Base-by-base conservation (phyloP, 2,888 invertebrate genomes). In the Sphinx pinastri region DNA sequence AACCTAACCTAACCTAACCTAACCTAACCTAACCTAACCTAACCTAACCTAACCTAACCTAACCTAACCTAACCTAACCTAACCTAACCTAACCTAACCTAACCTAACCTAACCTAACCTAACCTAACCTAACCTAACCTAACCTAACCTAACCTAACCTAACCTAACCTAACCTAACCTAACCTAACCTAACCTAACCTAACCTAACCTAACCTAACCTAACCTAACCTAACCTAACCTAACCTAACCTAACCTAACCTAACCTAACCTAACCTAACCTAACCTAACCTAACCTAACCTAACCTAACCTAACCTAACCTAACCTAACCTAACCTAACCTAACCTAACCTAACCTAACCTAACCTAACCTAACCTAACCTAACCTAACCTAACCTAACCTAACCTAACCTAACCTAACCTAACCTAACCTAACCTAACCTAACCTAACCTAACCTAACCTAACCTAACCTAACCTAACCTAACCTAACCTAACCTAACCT, bases 361-460 rank as follows among this genome's bases (percentile, higher is more conserved):
- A 73, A 73, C 73, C 71, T 73, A 73, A 73, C 73, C 71, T 71
- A 71, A 71, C 71, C 73, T 73, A 70, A 73, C 73, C 73, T 69
- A 71, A 71, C 73, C 71, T 73, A 73, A 73, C 73, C 73, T 73
- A 73, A 73, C 73, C 72, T 70, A 70, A 73, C 74, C 72, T 72
- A 74, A 74, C 72, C 71, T 72, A 71, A 74, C 70, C 70, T 71
- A 70, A 71, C 71, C 73, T 70, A 70, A 68, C 73, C 47, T 47
- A 47, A 47, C 47, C 47, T 47, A 47, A 47, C 47, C 47, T n/a
- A n/a, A n/a, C n/a, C n/a, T n/a, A n/a, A n/a, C n/a, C n/a, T n/a
- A n/a, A n/a, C n/a, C n/a, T n/a, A n/a, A n/a, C n/a, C n/a, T n/a
- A n/a, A n/a, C n/a, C n/a, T n/a, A n/a, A n/a, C n/a, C n/a, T n/a